A percentile compares a stretch with the other conserved stretches of the same genome.
Conservation (phyloP, 2,888 invertebrate species). For the Hypomecis atomaria region DNA sequence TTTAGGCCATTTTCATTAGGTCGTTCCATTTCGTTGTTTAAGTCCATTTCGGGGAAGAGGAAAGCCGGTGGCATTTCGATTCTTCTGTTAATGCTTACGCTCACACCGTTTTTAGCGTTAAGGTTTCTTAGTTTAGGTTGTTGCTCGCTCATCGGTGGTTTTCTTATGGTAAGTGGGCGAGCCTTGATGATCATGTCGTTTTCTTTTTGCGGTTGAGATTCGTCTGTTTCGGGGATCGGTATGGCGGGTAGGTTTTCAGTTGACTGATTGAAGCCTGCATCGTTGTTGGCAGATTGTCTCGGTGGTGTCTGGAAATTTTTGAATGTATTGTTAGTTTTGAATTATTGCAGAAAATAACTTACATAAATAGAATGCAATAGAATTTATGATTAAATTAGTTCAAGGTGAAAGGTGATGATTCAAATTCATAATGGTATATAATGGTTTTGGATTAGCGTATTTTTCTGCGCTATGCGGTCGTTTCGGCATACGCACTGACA, state of each 20-base stretch:
- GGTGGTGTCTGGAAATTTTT: slow-evolving; percentile 76
- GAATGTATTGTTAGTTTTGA: slow-evolving; percentile 19
- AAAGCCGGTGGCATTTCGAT: slow-evolving; percentile 94
- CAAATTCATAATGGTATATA: too few species aligned
- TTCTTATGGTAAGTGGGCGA: slow-evolving; percentile 92
- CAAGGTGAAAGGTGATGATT: too few species aligned
- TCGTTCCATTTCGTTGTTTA: slow-evolving; percentile 73
- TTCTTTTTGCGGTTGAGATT: slow-evolving; percentile 67
- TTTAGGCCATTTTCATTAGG: slow-evolving; percentile 71
- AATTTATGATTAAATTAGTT: too few species aligned
- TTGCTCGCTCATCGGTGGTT: slow-evolving; percentile 92
- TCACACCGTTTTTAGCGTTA: slow-evolving; percentile 84
- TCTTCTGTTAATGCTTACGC: slow-evolving; percentile 88
- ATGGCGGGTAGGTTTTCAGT: slow-evolving; percentile 69
- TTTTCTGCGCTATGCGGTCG: too few species aligned
- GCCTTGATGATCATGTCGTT: slow-evolving; percentile 88
- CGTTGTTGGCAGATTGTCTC: slow-evolving; percentile 78
- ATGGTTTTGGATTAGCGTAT: too few species aligned
- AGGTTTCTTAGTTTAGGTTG: slow-evolving; percentile 90
- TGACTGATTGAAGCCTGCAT: slow-evolving; percentile 64
- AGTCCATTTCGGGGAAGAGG: slow-evolving; percentile 90
- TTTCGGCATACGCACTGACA: too few species aligned
- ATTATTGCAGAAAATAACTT: too few species aligned
- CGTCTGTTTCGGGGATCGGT: slow-evolving; percentile 69
- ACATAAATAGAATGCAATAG: too few species aligned